Evolutionary conservation across 2,888 invertebrate species (phyloP), one percentile per base, ranked within the genome.

Genomic region (Fragum sueziense): DNA sequence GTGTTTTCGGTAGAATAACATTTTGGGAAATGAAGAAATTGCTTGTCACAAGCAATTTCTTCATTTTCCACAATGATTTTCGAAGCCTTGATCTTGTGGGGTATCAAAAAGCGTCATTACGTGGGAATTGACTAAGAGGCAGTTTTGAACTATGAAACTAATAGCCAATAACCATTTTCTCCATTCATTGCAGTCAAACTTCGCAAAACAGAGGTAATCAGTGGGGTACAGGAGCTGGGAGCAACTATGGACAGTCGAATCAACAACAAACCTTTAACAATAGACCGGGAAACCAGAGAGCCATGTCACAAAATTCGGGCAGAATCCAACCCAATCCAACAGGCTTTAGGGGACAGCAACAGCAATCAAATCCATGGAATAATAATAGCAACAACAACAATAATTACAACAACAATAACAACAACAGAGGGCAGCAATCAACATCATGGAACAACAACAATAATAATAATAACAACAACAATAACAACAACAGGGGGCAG

Each of bases 11-110:
- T n/a, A n/a, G n/a, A n/a, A 37, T 9, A 37, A 37, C 37, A 37
- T 37, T 37, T 6, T 37, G 14, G 37, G 37, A 9, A 37, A 37
- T 9, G 37, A 9, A 37, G 37, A 37, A 37, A 37, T 52, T 54
- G 54, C 54, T 54, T n/a, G 54, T 54, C 3, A 54, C 54, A n/a
- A 54, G 54, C 54, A 54, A 22, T 54, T 54, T 54, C 54, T 54
- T 22, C 54, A n/a, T 54, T 54, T 7, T 22, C 54, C 1, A 54
- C 20, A n/a, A n/a, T n/a, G n/a, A n/a, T n/a, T n/a, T n/a, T n/a
- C n/a, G n/a, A n/a, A n/a, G n/a, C n/a, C n/a, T n/a, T n/a, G n/a
- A n/a, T n/a, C n/a, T n/a, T n/a, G n/a, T n/a, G n/a, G n/a, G n/a
- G n/a, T n/a, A n/a, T n/a, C n/a, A n/a, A n/a, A n/a, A n/a, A n/a